Evolutionary conservation across 2,113 vertebrate species (phyloP).

Genomic region (Stegostoma tigrinum): DNA sequence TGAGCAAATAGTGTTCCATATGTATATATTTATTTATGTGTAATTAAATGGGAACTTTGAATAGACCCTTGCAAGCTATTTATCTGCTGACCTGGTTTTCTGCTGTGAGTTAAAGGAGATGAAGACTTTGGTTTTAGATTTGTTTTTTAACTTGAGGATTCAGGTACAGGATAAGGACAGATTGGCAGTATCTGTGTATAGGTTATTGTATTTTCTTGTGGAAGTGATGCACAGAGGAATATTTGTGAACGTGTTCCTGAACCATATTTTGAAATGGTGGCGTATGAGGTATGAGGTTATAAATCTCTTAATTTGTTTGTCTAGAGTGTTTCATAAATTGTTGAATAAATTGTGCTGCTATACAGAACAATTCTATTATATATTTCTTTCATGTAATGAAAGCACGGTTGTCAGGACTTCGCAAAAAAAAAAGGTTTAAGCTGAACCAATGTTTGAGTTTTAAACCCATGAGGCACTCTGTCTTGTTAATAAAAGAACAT

Average conservation of each 20-base stretch:
- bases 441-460: slow-evolving; percentile 13
- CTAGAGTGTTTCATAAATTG: slow-evolving; percentile 37
- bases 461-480: background rate
- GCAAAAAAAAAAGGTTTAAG: slow-evolving; percentile 20
- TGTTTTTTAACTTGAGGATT: slow-evolving; percentile 31
- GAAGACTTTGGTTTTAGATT: slow-evolving; percentile 35
- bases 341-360: slow-evolving; percentile 38
- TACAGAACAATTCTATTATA: slow-evolving; percentile 35
- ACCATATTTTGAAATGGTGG: slow-evolving; percentile 35
- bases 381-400: slow-evolving; percentile 29
- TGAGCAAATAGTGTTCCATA: slow-evolving; percentile 47
- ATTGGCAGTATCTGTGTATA: slow-evolving; percentile 34
- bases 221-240: slow-evolving; percentile 37
- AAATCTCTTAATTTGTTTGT: slow-evolving; percentile 38
- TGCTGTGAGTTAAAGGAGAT: slow-evolving; percentile 35
- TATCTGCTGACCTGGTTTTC: slow-evolving; percentile 45
- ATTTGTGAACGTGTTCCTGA: slow-evolving; percentile 35
- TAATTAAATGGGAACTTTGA: slow-evolving; percentile 66
- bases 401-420: background rate
- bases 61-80: slow-evolving; percentile 59
- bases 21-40: slow-evolving; percentile 72
- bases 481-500: slow-evolving; percentile 28
- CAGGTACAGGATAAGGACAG: slow-evolving; percentile 21
- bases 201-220: slow-evolving; percentile 37
- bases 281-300: slow-evolving; percentile 36